These are phyloP conservation scores for Lottia gigantea DNA, from an alignment of 2,888 invertebrate genomes.

Conservation along the genomic window DNA sequence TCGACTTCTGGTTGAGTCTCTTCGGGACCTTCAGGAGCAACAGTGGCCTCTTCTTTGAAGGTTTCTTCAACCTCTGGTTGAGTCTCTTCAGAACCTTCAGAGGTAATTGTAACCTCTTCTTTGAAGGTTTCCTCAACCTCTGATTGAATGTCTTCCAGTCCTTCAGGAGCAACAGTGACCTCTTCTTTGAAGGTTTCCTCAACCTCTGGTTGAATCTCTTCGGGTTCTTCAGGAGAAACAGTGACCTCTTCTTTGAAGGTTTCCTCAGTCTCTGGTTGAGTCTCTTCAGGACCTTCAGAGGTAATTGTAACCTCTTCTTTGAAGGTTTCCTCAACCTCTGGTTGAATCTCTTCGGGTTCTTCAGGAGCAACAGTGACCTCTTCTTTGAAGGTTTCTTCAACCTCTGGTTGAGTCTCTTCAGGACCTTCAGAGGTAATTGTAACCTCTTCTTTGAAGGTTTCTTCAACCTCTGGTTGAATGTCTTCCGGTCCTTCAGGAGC, in stretches of 20 bases:
- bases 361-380: not conserved
- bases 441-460: too few relatives aligned
- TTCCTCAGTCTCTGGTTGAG: not conserved
- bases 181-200: conserved; percentile 13
- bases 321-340: conserved; percentile 6
- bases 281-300: not conserved
- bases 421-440: not conserved
- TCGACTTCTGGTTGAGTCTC: not conserved
- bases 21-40: not conserved
- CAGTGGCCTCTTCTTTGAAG: not conserved
- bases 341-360: not conserved
- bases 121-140: conserved; percentile 3
- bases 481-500: not conserved
- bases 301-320: not conserved
- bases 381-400: conserved; percentile 5
- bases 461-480: not conserved
- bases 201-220: not conserved
- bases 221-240: not conserved
- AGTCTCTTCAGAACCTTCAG: not conserved
- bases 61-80: not conserved
- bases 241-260: not conserved
- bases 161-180: not conserved
- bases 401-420: not conserved
- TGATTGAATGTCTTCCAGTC: too few relatives aligned
- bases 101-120: not conserved